These are phyloP conservation scores for Xenopus borealis DNA, from an alignment of 2,113 vertebrate species.

Conservation along the genomic window DNA sequence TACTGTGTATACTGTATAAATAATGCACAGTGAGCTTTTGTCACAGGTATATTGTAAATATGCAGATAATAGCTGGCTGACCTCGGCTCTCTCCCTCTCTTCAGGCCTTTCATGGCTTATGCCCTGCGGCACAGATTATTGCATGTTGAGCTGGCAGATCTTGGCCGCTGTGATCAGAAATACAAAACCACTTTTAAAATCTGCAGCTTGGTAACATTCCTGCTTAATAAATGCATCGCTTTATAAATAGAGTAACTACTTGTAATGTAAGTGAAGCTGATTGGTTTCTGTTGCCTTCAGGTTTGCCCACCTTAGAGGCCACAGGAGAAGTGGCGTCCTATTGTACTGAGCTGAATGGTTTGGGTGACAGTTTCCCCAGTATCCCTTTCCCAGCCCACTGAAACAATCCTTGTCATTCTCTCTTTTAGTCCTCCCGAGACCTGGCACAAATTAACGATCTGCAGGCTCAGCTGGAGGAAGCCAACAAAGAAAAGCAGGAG, in stretches of 20 bases:
- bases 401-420: constrained; percentile 1
- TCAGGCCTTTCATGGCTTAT: neutral
- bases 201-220: constrained; percentile 28
- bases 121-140: constrained; percentile 21
- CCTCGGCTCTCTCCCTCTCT: too few relatives aligned
- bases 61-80: neutral
- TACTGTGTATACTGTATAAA: too few relatives aligned
- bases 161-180: constrained; percentile 20
- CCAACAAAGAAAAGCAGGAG: constrained; percentile 91
- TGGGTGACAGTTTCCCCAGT: neutral
- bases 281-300: constrained; percentile 19
- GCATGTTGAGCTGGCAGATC: constrained; percentile 7
- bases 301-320: constrained; percentile 1
- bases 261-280: constrained; percentile 37
- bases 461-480: constrained; percentile 89
- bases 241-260: constrained; percentile 36
- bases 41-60: neutral
- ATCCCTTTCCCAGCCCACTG: neutral
- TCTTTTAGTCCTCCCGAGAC: constrained; percentile 81
- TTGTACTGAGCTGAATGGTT: neutral
- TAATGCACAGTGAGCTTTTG: too few relatives aligned
- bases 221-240: constrained; percentile 38
- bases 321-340: neutral
- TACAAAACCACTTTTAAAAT: neutral
- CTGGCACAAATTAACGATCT: constrained; percentile 94